Evolutionary conservation across 37 sponge, comb jelly and placozoan species (phyloP), one percentile per base, ranked within the genome.

Genomic region (Diacarnus erythraeanus): DNA sequence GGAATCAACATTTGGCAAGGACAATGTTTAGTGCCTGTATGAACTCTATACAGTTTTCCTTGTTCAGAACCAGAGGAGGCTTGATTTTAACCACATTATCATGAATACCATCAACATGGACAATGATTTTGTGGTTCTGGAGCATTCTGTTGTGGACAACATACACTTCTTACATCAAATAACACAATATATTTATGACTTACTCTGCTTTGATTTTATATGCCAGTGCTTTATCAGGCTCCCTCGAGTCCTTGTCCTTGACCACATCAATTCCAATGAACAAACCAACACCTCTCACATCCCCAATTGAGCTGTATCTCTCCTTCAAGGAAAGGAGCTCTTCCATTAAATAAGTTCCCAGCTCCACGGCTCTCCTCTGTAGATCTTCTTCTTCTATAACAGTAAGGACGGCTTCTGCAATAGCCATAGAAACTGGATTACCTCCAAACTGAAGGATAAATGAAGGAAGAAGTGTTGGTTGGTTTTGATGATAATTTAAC

Each of bases 351-450:
- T 79, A 82, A 59, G 30, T 64, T 1, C 95, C 95, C 27, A 91
- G 57, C 37, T 71, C 74, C 33, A n/a, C 15, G 31, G 95, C 89
- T 21, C 88, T 66, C 44, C 74, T 51, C 42, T 84, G 87, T 18
- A 95, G 87, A 0, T 42, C 44, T 69, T 95, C 92, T 18, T 85
- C 65, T 43, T 83, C 83, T 9, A 95, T 78, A 23, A 91, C 87
- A 44, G 42, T 57, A 35, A 91, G 84, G 10, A 95, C 95, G 51
- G 89, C 89, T 29, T 84, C 51, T 21, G 88, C 89, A 42, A 88
- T 82, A 20, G 92, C 91, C 89, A 86, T 87, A 8, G 95, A 95
- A 1, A 95, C 95, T 20, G 92, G 89, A 59, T 95, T 95, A 17
- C 94, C 94, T 1, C 94, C 94, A 87, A 81, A 91, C 95, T 95